Percentiles rank a stretch among this genome's conserved stretches.
These are phyloP conservation scores for Kobus ellipsiprymnus DNA, from an alignment of 2,113 vertebrate species.

Conservation along the genomic window DNA sequence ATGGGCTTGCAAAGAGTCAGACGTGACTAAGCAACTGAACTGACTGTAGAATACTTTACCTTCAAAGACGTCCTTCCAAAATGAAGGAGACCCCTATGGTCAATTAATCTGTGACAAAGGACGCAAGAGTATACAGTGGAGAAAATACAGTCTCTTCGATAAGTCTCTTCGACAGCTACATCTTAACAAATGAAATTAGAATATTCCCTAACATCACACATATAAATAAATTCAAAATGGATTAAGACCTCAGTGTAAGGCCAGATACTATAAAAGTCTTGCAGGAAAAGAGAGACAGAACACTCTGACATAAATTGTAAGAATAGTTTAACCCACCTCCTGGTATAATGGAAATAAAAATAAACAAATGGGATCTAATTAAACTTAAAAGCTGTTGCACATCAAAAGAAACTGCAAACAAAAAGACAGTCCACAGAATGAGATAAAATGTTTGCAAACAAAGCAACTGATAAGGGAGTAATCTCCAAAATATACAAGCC, in stretches of 20 bases:
- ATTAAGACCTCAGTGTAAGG: not conserved
- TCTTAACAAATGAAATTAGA: not conserved
- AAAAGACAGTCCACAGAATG: not conserved
- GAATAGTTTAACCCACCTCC: not conserved
- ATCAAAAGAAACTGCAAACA: not conserved
- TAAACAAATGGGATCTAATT: not conserved
- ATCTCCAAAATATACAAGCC: not conserved
- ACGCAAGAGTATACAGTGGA: not conserved
- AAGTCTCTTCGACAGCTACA: not conserved
- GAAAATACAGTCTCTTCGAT: not conserved
- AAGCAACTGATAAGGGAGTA: not conserved
- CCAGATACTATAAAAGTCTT: not conserved
- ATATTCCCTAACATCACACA: not conserved
- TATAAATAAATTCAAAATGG: not conserved
- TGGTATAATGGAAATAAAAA: not conserved
- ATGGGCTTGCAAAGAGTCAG: not conserved
- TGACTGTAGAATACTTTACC: not conserved
- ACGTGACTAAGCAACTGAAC: not conserved
- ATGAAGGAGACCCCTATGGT: not conserved
- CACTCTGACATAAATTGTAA: not conserved
- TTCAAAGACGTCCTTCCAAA: not conserved
- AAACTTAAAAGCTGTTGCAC: not conserved
- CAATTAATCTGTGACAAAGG: not conserved
- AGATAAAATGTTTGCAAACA: not conserved
- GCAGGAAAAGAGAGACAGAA: not conserved